Conservation (phyloP, 2,113 vertebrate genomes). For the Eudyptes chrysolophus region DNA sequence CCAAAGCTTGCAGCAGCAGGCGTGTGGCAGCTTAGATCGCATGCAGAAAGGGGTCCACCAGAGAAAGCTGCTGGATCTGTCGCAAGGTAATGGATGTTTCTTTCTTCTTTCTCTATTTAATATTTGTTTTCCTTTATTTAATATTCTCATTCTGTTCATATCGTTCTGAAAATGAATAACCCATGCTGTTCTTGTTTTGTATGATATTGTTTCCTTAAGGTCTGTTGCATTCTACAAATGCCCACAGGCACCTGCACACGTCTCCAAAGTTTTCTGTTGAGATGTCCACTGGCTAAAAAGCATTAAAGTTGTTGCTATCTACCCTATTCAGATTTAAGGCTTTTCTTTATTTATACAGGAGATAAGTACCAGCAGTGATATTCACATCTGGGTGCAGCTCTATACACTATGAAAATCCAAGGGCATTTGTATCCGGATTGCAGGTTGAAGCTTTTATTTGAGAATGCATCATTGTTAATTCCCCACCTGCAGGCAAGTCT, state of each 20-base stretch:
- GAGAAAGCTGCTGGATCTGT: background rate
- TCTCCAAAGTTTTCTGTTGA: background rate
- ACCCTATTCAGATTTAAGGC: background rate
- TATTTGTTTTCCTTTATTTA: background rate
- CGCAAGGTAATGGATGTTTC: background rate
- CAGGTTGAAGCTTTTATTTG: background rate
- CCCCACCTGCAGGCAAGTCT: background rate
- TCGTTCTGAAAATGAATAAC: background rate
- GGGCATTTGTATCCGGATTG: background rate
- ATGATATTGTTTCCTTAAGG: background rate
- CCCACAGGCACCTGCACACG: fast-evolving
- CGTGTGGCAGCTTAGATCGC: background rate
- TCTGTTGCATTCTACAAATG: background rate
- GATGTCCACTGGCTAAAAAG: background rate
- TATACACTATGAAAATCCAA: background rate
- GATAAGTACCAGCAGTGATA: background rate
- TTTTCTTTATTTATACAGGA: background rate
- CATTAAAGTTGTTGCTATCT: background rate
- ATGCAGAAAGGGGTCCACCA: background rate
- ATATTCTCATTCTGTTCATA: background rate
- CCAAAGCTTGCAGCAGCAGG: background rate
- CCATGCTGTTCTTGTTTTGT: background rate
- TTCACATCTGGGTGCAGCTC: background rate
- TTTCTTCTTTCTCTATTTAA: background rate
- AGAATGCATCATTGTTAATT: background rate